A percentile compares a stretch with the other conserved stretches of the same genome.
phyloP scores from a whole-genome alignment of 2,113 vertebrate species.

The Pterocles gutturalis region DNA sequence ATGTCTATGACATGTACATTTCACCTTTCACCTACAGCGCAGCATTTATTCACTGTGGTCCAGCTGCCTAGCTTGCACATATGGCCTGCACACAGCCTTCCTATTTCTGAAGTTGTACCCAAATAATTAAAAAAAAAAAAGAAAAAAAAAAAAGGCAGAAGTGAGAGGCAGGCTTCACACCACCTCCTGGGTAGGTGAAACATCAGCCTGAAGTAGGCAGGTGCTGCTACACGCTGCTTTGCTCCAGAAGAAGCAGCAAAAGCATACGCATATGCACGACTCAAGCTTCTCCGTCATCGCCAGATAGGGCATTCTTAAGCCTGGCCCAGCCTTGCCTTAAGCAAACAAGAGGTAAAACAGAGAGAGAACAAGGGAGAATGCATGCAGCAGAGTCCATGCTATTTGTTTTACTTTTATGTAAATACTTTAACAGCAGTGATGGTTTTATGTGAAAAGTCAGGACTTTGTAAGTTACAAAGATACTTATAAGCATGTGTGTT shows the following conservation, averaged over 20 bases:
- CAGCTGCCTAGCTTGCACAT: neutral
- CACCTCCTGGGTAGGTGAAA: neutral
- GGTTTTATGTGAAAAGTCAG: slow-evolving; percentile 56
- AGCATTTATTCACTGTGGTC: neutral
- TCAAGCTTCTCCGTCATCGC: neutral
- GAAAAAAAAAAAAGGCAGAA: neutral
- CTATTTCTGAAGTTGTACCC: neutral
- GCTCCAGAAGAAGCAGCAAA: neutral
- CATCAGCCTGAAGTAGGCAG: neutral
- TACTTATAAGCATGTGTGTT: slow-evolving; percentile 38
- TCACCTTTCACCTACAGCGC: neutral
- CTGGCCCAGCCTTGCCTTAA: slow-evolving; percentile 10
- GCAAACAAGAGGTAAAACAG: slow-evolving; percentile 46
- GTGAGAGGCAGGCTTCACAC: rapidly evolving
- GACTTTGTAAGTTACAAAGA: slow-evolving; percentile 49
- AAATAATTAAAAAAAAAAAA: neutral
- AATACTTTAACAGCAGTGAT: slow-evolving; percentile 46
- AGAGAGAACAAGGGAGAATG: slow-evolving; percentile 12
- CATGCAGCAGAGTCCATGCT: neutral
- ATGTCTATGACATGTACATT: neutral
- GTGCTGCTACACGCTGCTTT: neutral
- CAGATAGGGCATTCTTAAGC: neutral
- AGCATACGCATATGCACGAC: rapidly evolving
- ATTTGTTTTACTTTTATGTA: slow-evolving; percentile 56
- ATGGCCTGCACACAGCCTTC: neutral